phyloP scores from a whole-genome alignment of 2,113 vertebrate genomes.

The Hyperopisus bebe region DNA sequence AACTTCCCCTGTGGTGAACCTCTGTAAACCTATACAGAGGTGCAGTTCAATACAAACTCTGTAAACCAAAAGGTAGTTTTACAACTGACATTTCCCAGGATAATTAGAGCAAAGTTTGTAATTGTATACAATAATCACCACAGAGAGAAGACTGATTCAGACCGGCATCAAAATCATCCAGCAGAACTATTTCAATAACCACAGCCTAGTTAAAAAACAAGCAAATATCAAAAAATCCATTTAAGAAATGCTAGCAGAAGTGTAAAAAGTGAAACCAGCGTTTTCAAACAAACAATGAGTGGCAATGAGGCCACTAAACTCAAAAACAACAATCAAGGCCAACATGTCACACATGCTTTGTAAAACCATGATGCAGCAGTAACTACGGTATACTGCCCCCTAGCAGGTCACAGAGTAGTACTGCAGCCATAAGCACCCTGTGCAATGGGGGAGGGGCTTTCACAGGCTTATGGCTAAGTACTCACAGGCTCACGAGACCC shows the following conservation, averaged over 20 bases:
- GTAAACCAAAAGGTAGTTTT: not conserved
- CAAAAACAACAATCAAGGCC: not conserved
- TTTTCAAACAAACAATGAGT: not conserved
- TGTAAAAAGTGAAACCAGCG: not conserved
- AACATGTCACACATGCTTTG: not conserved
- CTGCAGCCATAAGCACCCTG: constrained; percentile 44
- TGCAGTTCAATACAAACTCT: not conserved
- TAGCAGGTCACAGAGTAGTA: constrained; percentile 30
- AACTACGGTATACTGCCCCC: constrained; percentile 37
- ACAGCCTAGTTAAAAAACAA: not conserved
- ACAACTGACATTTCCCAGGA: not conserved
- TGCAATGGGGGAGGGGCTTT: constrained; percentile 32
- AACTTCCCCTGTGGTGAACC: not conserved
- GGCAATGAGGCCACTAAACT: not conserved
- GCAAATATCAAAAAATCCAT: not conserved
- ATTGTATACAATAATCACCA: not conserved
- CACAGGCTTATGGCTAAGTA: constrained; percentile 51
- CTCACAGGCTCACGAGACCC: constrained; percentile 61
- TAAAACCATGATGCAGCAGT: constrained; percentile 40
- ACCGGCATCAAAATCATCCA: not conserved
- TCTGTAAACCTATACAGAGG: not conserved
- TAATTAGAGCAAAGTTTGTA: not conserved
- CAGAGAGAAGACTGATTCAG: not conserved
- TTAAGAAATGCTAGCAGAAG: not conserved
- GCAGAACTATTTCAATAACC: not conserved